Percentiles rank a stretch among this genome's conserved stretches.
Conservation (phyloP, 2,888 invertebrate species). For the Chymomyza amoena region DNA sequence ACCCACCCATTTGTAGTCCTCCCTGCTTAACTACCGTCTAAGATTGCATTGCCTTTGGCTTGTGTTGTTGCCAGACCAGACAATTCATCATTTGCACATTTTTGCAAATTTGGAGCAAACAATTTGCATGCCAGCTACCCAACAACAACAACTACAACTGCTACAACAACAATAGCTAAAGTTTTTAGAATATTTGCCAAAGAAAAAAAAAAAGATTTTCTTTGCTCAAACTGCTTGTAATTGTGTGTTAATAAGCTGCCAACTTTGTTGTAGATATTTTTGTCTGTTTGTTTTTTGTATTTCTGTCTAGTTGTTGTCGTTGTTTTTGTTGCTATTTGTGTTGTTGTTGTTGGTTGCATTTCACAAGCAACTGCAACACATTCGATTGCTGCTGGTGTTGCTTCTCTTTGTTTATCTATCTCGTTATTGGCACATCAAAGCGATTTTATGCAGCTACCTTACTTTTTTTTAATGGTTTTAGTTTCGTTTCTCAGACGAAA, state of each 20-base stretch:
- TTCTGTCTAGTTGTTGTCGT: slow-evolving; percentile 2
- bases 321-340: too few species aligned
- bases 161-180: slow-evolving; percentile 23
- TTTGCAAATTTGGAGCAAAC: slow-evolving; percentile 20
- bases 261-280: slow-evolving; percentile 21
- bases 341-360: slow-evolving; percentile 17
- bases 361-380: slow-evolving; percentile 14
- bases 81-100: slow-evolving; percentile 36
- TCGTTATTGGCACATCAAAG: slow-evolving; percentile 57
- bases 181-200: slow-evolving; percentile 42
- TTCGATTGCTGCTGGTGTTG: not conserved
- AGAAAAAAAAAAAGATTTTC: not conserved
- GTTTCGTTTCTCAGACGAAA: slow-evolving; percentile 4
- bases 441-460: slow-evolving; percentile 35
- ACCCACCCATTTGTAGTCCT: too few species aligned
- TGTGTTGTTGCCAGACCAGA: slow-evolving; percentile 8
- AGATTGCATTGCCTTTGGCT: slow-evolving; percentile 14
- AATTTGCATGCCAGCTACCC: slow-evolving; percentile 44
- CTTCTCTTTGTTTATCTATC: slow-evolving; percentile 4
- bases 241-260: slow-evolving; percentile 63
- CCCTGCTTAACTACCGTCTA: slow-evolving; percentile 30
- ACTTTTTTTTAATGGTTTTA: slow-evolving; percentile 34
- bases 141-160: slow-evolving; percentile 21
- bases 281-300: slow-evolving; percentile 13
- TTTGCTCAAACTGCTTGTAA: slow-evolving; percentile 37